Conservation (phyloP, 2,888 invertebrate species). For the Lapara coniferarum region DNA sequence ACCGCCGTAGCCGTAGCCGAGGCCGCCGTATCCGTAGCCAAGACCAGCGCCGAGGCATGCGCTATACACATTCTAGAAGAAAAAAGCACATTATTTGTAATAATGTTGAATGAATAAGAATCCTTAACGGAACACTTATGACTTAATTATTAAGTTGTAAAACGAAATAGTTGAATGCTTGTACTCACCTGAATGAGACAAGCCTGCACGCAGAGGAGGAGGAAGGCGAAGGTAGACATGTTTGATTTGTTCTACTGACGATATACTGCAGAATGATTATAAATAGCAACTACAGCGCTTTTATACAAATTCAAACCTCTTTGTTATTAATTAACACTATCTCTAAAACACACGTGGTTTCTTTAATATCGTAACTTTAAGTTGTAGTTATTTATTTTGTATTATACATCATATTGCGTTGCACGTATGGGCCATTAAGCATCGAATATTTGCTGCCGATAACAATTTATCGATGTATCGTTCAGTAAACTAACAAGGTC, state of each 20-base stretch:
- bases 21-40: background rate
- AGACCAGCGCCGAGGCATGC: slow-evolving; percentile 1
- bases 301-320: slow-evolving; percentile 11
- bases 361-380: no score
- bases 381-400: no score
- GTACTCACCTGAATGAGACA: slow-evolving; percentile 50
- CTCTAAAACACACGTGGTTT: background rate
- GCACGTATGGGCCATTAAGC: background rate
- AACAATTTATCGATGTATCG: no score
- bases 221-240: slow-evolving; percentile 45
- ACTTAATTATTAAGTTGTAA: no score
- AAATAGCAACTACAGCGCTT: background rate
- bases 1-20: slow-evolving; percentile 18
- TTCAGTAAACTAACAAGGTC: no score
- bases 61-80: slow-evolving; percentile 14
- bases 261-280: slow-evolving; percentile 21
- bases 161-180: no score
- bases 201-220: slow-evolving; percentile 47
- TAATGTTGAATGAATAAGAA: no score
- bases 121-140: no score
- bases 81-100: no score
- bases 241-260: slow-evolving; percentile 31
- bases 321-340: background rate
- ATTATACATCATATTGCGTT: background rate
- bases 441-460: background rate